Base-by-base conservation (phyloP, 2,888 invertebrate species). In the Phlogophora meticulosa region DNA sequence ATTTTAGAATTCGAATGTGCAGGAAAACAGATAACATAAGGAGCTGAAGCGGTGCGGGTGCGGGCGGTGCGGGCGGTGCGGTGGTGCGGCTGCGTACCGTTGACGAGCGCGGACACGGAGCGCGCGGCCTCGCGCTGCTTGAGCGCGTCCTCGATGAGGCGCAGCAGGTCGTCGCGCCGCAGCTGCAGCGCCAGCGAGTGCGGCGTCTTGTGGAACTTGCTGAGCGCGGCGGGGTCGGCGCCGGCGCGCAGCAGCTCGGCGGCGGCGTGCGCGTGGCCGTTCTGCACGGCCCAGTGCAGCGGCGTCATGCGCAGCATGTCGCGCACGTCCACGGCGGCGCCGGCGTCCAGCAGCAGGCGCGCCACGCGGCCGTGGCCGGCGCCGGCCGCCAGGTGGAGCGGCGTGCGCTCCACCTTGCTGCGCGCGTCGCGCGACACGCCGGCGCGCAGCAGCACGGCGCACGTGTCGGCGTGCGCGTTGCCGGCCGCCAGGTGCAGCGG, bases 211-310 rank as follows among this genome's bases (percentile, higher is more conserved):
- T 81, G 83, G 90, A 94, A 94, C 89, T 93, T 93, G 90, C 86
- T 89, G 64, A 63, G 72, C 49, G 73, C 96, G 90, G 93, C 93
- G 10, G 97, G 96, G 89, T 98, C 97, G 0, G 98, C 98, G 59
- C 98, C 98, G 85, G 96, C 95, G 65, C 96, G 96, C 55, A 99
- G 91, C 76, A 99, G 95, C 73, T 97, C 89, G 59, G 96, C 96
- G 48, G 97, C 98, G 52, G 77, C 87, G 10, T 17, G 82, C 42
- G 96, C 91, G 92, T 98, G 98, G 0, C 97, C 97, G 84, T 97
- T 97, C 93, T 98, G 98, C 46, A 98, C 98, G 7, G 99, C 98
- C 99, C 99, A 99, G 94, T 99, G 99, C 65, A 99, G 95, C 43
- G 99, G 98, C 46, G 99, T 99, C 99, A 94, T 94, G 81, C 87